These are phyloP conservation scores for Eupeodes corollae DNA, from an alignment of 1,140 invertebrate genomes.

Conservation along the genomic window DNA sequence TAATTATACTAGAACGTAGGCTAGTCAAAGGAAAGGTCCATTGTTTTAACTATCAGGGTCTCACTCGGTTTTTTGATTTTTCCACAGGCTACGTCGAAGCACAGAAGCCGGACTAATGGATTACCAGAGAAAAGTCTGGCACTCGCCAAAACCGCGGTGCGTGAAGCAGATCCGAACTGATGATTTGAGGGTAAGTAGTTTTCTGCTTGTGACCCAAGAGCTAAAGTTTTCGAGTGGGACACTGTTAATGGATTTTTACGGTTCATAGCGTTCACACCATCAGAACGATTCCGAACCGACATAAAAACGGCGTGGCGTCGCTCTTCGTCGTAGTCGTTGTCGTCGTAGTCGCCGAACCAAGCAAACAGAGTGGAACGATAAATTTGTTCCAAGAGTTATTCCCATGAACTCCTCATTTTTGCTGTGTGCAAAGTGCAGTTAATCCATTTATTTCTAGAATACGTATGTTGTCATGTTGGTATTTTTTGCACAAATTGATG, in stretches of 20 bases:
- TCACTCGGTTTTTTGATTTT: not conserved
- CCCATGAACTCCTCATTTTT: no score
- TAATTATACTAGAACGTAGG: no score
- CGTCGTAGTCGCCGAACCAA: slow-evolving; percentile 4
- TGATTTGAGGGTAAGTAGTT: slow-evolving; percentile 37
- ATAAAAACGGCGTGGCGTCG: not conserved
- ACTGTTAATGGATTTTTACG: not conserved
- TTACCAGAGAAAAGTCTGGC: slow-evolving; percentile 40
- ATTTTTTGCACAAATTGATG: no score
- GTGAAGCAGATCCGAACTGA: slow-evolving; percentile 38
- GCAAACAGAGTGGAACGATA: no score
- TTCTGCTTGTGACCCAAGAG: not conserved
- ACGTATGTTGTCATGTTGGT: no score
- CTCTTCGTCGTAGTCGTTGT: not conserved
- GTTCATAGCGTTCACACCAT: no score
- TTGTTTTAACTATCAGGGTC: no score
- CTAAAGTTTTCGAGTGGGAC: not conserved
- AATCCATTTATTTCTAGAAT: no score
- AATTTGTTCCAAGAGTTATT: no score
- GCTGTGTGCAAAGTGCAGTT: no score
- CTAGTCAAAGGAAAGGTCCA: no score
- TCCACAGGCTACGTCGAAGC: slow-evolving; percentile 39
- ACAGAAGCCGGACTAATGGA: slow-evolving; percentile 40
- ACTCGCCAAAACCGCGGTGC: slow-evolving; percentile 41
- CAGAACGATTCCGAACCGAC: not conserved